These are phyloP conservation scores for Agonopterix arenella DNA, from an alignment of 2,888 invertebrate species.

Conservation along the genomic window DNA sequence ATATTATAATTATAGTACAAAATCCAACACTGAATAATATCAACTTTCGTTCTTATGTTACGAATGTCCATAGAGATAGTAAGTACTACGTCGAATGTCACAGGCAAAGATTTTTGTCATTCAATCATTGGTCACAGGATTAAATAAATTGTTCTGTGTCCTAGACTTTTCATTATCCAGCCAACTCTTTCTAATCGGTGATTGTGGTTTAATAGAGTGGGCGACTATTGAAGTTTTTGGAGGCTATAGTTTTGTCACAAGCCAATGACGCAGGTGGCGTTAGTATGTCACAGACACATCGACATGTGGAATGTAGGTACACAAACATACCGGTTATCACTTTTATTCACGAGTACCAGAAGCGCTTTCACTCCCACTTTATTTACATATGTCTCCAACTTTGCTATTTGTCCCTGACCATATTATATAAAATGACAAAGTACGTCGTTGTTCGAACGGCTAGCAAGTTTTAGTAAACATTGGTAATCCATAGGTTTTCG, in stretches of 20 bases:
- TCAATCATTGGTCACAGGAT: too few species aligned
- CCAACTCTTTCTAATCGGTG: neutral
- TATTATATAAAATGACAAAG: slow-evolving; percentile 1
- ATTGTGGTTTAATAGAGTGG: neutral
- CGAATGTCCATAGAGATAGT: too few species aligned
- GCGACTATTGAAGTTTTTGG: slow-evolving; percentile 5
- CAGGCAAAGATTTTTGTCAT: too few species aligned
- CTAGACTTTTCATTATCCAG: too few species aligned
- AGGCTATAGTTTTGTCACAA: slow-evolving; percentile 8
- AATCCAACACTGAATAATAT: too few species aligned
- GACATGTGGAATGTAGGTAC: slow-evolving; percentile 12
- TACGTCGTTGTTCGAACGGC: too few species aligned
- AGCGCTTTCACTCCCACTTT: slow-evolving; percentile 41
- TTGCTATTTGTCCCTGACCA: slow-evolving; percentile 9
- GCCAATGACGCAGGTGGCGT: slow-evolving; percentile 12
- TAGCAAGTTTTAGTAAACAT: too few species aligned
- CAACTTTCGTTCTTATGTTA: too few species aligned
- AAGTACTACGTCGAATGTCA: too few species aligned
- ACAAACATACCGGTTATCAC: slow-evolving; percentile 27
- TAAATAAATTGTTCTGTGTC: too few species aligned
- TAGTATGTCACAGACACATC: slow-evolving; percentile 25
- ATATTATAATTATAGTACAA: too few species aligned
- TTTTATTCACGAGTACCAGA: slow-evolving; percentile 29
- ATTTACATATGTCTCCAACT: slow-evolving; percentile 25
- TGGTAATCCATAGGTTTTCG: too few species aligned